Evolutionary conservation across 2,797 vertebrate species (phyloP), one percentile per base, ranked within the genome.

Genomic region (Clamator glandarius): DNA sequence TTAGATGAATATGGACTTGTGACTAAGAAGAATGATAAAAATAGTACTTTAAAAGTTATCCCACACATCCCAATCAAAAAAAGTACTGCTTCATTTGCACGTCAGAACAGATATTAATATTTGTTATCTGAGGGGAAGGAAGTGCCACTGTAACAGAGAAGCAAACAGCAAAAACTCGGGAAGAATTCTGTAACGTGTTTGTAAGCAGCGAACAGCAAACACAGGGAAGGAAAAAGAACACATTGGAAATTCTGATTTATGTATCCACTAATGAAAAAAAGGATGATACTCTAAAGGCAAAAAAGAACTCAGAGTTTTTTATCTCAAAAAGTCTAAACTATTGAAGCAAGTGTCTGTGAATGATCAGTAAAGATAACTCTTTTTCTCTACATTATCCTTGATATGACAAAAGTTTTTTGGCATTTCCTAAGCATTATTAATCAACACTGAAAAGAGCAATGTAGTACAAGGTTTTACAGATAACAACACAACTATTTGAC

Each of bases 51-150:
- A 44, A 66, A 66, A 12, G 5, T 15, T 24, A 35, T 5, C 3
- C 7, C 33, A 6, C 16, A 83, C 24, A n/a, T 6, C 3, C 6
- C 9, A 36, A 17, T 23, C 2, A 24, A 66, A 63, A 64, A 10
- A 39, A 39, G 10, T 5, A 6, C 23, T 15, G 3, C 21, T 90
- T 58, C 8, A 50, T 28, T 50, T 63, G 14, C 17, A 42, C 18
- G 9, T 58, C 0, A 0, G 11, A 50, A 25, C 9, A 77, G 20
- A 31, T 24, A 70, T 5, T 31, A 42, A 48, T 2, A 41, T 12
- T 31, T 42, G 7, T 11, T 51, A 26, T 42, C n/a, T 59, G 12
- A 66, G 25, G 25, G 12, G 8, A 73, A 66, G 2, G 51, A 10
- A 33, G 11, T 31, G 19, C 39, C 29, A 70, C 9, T 35, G 12